A percentile compares a stretch with the other conserved stretches of the same genome.
phyloP scores from a whole-genome alignment of 2,113 vertebrate genomes.

The Chionis minor region DNA sequence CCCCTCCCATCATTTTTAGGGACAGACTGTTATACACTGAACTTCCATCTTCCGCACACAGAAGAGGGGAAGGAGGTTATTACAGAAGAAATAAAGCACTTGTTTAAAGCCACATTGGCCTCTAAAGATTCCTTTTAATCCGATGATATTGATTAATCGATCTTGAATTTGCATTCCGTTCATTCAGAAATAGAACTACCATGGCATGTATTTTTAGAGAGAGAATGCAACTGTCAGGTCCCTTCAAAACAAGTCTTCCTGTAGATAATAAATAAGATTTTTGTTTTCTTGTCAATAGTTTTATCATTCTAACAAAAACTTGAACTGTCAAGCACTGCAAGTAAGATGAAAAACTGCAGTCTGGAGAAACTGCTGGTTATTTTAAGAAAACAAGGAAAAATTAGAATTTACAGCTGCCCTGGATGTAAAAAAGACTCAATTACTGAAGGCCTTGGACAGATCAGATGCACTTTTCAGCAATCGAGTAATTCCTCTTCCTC shows the following conservation, averaged over 20 bases:
- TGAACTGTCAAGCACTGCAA: background rate
- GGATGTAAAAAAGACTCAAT: background rate
- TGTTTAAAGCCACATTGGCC: background rate
- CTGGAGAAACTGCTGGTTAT: background rate
- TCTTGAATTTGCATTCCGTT: background rate
- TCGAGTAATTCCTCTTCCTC: conserved; percentile 72
- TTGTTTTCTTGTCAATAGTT: background rate
- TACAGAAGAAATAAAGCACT: background rate
- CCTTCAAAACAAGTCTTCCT: conserved; percentile 44
- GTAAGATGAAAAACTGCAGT: background rate
- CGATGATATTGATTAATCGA: background rate
- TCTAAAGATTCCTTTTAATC: background rate
- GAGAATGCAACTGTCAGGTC: background rate
- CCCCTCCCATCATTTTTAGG: background rate
- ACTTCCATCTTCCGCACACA: background rate
- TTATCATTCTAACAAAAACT: background rate
- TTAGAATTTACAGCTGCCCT: conserved; percentile 12
- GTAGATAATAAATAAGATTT: conserved; percentile 12
- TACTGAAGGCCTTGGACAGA: background rate
- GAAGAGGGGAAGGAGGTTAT: background rate
- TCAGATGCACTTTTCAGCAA: conserved; percentile 44
- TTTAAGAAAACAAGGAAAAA: conserved; percentile 13
- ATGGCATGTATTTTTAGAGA: background rate
- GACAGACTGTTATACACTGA: background rate
- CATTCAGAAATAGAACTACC: background rate